These are phyloP conservation scores for Ophonus ardosiacus DNA, from an alignment of 2,888 invertebrate species.

Conservation along the genomic window DNA sequence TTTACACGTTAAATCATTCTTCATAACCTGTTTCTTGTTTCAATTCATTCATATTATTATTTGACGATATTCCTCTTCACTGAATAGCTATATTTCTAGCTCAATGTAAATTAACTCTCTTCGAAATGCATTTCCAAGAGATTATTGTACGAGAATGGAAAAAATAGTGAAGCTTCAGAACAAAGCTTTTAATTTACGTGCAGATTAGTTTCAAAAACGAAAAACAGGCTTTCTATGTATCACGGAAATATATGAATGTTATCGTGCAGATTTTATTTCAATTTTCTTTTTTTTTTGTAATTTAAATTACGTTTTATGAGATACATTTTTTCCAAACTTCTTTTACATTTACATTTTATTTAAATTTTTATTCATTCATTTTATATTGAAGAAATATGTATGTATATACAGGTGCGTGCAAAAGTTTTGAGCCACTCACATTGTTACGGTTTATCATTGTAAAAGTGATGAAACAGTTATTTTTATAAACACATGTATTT, in stretches of 20 bases:
- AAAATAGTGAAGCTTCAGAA: background rate
- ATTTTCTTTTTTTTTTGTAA: background rate
- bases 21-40: background rate
- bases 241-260: background rate
- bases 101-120: background rate
- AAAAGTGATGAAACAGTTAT: no score
- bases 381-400: no score
- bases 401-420: no score
- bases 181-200: slow-evolving; percentile 11
- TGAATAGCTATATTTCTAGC: background rate
- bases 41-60: background rate
- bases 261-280: background rate
- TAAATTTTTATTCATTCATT: no score
- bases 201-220: slow-evolving; percentile 1
- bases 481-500: no score
- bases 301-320: slow-evolving; percentile 22
- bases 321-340: background rate
- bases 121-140: background rate
- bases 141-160: background rate
- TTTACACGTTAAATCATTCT: background rate
- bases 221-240: background rate
- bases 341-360: no score
- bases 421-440: no score
- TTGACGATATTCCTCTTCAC: background rate
- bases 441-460: no score